Evolutionary conservation across 92 coral and sea anemone genomes (phyloP).

Genomic region (Zoanthus gigantus): DNA sequence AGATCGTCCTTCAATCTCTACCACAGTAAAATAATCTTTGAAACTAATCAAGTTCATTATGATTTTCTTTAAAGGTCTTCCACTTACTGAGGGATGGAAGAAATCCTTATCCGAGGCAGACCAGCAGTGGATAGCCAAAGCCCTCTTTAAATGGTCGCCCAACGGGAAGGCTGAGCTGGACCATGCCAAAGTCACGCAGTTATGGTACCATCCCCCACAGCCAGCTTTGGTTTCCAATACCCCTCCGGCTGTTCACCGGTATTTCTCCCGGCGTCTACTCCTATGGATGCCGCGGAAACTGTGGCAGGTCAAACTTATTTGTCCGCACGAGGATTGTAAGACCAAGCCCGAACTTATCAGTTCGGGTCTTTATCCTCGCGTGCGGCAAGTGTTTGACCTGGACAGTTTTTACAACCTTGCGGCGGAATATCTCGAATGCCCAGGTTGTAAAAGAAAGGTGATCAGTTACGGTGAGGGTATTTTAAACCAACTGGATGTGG

Average conservation of each 20-base stretch:
- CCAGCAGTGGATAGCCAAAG: not conserved
- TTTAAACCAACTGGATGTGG: slow-evolving; percentile 29
- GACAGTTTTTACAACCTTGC: slow-evolving; percentile 18
- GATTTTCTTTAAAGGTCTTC: not conserved
- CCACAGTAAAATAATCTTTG: not conserved
- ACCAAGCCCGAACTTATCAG: not conserved
- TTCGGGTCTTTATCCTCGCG: slow-evolving; percentile 22
- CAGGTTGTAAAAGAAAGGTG: not conserved
- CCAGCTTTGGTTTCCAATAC: slow-evolving; percentile 31
- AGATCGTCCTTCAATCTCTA: not conserved
- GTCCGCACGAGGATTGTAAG: slow-evolving; percentile 52
- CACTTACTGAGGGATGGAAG: not conserved
- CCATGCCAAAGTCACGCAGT: not conserved
- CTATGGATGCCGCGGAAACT: slow-evolving; percentile 69
- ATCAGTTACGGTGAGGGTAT: slow-evolving; percentile 10
- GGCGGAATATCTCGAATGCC: slow-evolving; percentile 28
- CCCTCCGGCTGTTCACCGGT: slow-evolving; percentile 48
- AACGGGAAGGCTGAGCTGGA: not conserved
- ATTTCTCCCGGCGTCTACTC: slow-evolving; percentile 53
- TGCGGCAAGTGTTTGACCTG: slow-evolving; percentile 44
- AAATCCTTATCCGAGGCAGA: not conserved
- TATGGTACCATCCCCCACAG: not conserved
- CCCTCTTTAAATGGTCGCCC: not conserved
- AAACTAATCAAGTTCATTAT: not conserved
- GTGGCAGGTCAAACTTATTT: slow-evolving; percentile 54